phyloP scores from a whole-genome alignment of 1,140 invertebrate species.

The Polyergus mexicanus region DNA sequence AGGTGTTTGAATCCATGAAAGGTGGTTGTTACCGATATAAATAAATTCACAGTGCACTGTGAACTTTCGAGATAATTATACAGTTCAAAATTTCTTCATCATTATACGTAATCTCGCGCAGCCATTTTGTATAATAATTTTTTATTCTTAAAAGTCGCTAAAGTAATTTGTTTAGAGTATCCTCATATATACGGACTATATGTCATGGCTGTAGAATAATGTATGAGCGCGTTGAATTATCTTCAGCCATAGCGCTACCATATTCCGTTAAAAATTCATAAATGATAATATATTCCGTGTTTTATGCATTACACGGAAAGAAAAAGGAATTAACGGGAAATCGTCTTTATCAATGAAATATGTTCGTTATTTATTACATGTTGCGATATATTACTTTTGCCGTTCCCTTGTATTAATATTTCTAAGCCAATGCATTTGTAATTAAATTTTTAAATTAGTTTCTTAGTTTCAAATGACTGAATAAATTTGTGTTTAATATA shows the following conservation, averaged over 20 bases:
- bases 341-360: conserved; percentile 44
- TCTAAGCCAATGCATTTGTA: neutral
- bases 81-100: conserved; percentile 3
- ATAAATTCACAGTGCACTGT: neutral
- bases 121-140: neutral
- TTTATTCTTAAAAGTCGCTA: conserved; percentile 24
- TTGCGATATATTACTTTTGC: neutral
- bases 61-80: neutral
- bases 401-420: neutral
- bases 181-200: neutral
- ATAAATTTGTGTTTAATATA: neutral
- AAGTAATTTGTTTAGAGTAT: conserved; percentile 50
- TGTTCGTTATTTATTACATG: conserved; percentile 17
- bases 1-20: neutral
- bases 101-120: neutral
- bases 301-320: conserved; percentile 48
- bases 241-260: conserved; percentile 9
- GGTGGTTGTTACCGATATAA: neutral
- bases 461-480: neutral
- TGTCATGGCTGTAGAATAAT: conserved; percentile 46
- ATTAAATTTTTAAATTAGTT: neutral
- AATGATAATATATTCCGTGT: conserved; percentile 51
- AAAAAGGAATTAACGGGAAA: conserved; percentile 40
- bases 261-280: conserved; percentile 53
- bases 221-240: conserved; percentile 55